These are phyloP conservation scores for Agrochola macilenta DNA, from an alignment of 2,888 invertebrate genomes.

Conservation along the genomic window DNA sequence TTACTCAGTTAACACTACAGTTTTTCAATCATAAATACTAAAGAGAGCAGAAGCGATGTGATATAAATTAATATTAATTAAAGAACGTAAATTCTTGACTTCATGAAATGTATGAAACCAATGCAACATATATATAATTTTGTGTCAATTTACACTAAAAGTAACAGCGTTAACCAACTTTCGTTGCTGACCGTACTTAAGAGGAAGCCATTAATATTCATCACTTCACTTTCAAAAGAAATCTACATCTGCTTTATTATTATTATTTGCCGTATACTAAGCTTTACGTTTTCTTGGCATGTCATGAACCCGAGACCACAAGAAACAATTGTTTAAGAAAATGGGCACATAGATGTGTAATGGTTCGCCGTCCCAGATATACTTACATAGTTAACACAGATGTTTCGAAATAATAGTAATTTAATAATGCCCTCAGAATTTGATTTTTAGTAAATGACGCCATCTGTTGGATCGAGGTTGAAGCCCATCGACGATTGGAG, in stretches of 20 bases:
- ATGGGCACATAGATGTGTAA: background rate
- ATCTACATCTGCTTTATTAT: background rate
- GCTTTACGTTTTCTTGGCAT: background rate
- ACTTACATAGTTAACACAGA: constrained; percentile 26
- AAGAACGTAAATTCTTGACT: background rate
- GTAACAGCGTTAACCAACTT: background rate
- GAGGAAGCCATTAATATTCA: background rate
- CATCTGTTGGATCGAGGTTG: constrained; percentile 37
- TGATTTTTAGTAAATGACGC: constrained; percentile 20
- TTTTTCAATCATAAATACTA: background rate
- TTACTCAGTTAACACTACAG: background rate
- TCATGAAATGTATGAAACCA: background rate
- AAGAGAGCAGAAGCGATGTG: background rate
- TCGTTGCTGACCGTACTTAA: background rate
- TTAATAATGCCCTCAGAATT: constrained; percentile 16
- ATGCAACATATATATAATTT: background rate
- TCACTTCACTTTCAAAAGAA: background rate
- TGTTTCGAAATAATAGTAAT: constrained; percentile 10
- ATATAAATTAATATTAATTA: background rate
- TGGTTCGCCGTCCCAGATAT: background rate
- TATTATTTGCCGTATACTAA: background rate
- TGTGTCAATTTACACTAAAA: background rate
- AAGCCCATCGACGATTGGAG: constrained; percentile 14
- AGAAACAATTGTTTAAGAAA: background rate
- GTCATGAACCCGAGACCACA: background rate